A percentile compares a stretch with the other conserved stretches of the same genome.
These are phyloP conservation scores for Melospiza georgiana DNA, from an alignment of 2,113 vertebrate species.

Conservation along the genomic window DNA sequence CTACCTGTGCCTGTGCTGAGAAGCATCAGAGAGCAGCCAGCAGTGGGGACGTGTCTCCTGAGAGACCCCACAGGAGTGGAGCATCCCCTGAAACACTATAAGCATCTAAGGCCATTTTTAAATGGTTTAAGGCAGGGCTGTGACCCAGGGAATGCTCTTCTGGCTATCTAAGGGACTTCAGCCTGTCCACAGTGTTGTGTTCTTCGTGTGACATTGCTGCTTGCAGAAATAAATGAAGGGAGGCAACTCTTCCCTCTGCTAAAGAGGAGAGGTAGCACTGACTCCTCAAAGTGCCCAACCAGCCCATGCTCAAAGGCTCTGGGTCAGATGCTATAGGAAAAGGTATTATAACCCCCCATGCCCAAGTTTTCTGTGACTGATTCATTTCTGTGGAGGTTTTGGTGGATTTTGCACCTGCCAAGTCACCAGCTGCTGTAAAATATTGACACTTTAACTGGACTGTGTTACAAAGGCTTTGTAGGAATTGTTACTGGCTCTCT, in stretches of 20 bases:
- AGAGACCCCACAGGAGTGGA: neutral
- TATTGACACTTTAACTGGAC: neutral
- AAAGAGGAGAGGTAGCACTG: neutral
- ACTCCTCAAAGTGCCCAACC: rapidly evolving
- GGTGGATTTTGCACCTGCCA: neutral
- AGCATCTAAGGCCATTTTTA: neutral
- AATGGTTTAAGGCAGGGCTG: neutral
- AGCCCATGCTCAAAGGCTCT: rapidly evolving
- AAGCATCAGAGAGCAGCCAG: neutral
- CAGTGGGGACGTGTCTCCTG: neutral
- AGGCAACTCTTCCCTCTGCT: neutral
- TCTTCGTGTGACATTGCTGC: neutral
- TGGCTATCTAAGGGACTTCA: neutral
- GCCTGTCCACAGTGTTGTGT: neutral
- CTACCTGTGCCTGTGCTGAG: neutral
- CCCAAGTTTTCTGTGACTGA: neutral
- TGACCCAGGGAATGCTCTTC: neutral
- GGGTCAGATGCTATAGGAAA: neutral
- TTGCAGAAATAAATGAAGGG: neutral
- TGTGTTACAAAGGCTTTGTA: neutral
- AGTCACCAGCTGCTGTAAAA: neutral
- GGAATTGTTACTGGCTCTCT: neutral
- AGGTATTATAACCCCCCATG: neutral
- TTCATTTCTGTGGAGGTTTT: neutral
- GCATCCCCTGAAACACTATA: neutral